Base-by-base conservation (phyloP, 2,113 vertebrate species). In the Diphyllodes magnificus region DNA sequence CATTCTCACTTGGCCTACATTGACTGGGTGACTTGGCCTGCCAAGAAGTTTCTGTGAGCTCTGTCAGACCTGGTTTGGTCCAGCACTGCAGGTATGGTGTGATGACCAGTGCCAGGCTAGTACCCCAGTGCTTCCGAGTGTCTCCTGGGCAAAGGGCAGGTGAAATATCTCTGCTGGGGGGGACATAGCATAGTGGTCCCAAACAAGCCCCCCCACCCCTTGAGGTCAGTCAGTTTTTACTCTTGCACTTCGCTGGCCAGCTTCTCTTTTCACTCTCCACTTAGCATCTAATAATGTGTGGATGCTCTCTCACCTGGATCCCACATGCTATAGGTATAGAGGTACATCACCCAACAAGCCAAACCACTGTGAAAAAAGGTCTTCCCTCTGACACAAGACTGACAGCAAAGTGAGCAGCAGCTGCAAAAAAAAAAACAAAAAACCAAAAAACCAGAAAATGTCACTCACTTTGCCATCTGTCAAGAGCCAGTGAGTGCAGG, bases 161-260 rank as follows among this genome's bases (percentile, higher is more conserved):
- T 75, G 42, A 79, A 54, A 17, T 23, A 14, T 27, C 14, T 71
- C 57, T 86, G 18, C 3, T 24, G 12, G 8, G 4, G 11, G 10
- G 3, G 1, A 14, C 7, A 19, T 7, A 77, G 27, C 45, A 61
- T 0, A 70, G 39, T 14, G n/a, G 16, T 63, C 37, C 47, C 49
- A 82, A 70, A 91, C 7, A 86, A 72, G n/a, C 3, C 3, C 10
- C 5, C 3, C 6, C 0, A 0, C 35, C 16, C n/a, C 20, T 45
- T 80, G 31, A n/a, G 4, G 8, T 71, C 35, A 37, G 33, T 68
- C 61, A 42, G 23, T 64, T 77, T 80, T 60, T 30, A 59, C 23
- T 64, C 3, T 35, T 60, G 24, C 28, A 64, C 6, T 4, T 18
- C 30, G 54, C 24, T 80, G 15, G 25, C 18, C 63, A 68, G 5